Percentiles rank a stretch among this genome's conserved stretches.
phyloP scores from a whole-genome alignment of 2,888 invertebrate species.

The Lasioglossum zephyrum region DNA sequence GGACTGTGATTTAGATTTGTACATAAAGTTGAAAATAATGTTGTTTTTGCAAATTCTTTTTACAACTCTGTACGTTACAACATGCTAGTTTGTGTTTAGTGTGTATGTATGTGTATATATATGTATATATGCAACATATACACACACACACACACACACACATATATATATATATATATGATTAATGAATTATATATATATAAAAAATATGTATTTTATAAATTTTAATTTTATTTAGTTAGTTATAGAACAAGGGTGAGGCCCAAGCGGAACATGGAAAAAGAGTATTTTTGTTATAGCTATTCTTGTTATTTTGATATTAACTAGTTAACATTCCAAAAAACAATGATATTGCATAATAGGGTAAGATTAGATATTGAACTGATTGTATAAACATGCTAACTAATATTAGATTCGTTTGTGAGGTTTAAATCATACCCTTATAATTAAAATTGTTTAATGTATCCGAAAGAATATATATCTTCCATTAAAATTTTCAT shows the following conservation, averaged over 20 bases:
- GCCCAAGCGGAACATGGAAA: constrained; percentile 25
- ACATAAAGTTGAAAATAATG: constrained; percentile 70
- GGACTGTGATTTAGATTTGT: constrained; percentile 73
- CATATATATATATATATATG: constrained; percentile 18
- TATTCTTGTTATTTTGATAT: constrained; percentile 34
- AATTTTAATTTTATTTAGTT: constrained; percentile 47
- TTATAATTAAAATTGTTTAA: constrained; percentile 30
- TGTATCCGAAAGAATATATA: constrained; percentile 36
- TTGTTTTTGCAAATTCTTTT: constrained; percentile 63
- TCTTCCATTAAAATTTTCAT: constrained; percentile 48
- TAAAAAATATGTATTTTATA: constrained; percentile 49
- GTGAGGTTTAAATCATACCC: constrained; percentile 25
- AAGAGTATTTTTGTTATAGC: constrained; percentile 38
- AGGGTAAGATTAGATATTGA: constrained; percentile 44
- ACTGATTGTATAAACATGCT: constrained; percentile 37
- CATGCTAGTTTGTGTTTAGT: constrained; percentile 41
- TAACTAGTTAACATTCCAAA: constrained; percentile 31
- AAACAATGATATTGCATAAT: constrained; percentile 30
- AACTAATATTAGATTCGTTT: constrained; percentile 36
- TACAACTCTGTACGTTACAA: constrained; percentile 30
- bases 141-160: neutral
- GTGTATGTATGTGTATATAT: constrained; percentile 20
- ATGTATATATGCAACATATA: neutral
- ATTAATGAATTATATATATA: neutral
- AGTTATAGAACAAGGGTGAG: constrained; percentile 22